Percentiles rank a stretch among this genome's conserved stretches.
Conservation (phyloP, 2,113 vertebrate species). For the Phyllostomus hastatus region DNA sequence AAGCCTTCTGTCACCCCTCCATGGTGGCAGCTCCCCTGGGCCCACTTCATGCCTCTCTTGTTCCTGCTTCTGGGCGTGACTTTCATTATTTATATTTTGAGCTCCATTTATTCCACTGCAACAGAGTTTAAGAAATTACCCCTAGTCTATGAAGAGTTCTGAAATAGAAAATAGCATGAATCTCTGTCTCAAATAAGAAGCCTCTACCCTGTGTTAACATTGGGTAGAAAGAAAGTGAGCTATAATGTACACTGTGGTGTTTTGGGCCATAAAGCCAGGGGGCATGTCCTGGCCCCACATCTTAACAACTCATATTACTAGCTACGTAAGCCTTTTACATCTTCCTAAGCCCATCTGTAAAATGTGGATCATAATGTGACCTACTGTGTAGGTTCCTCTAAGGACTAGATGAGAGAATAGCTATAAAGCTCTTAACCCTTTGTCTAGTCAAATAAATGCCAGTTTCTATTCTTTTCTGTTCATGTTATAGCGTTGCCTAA, state of each 20-base stretch:
- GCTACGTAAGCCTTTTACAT: not conserved
- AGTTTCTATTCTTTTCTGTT: not conserved
- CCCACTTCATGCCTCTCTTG: too few relatives aligned
- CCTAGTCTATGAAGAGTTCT: not conserved
- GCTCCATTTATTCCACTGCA: not conserved
- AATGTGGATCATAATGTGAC: not conserved
- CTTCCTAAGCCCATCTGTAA: not conserved
- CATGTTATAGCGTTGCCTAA: not conserved
- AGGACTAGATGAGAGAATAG: not conserved
- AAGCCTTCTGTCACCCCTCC: not conserved
- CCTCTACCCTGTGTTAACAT: not conserved
- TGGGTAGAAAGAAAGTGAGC: not conserved
- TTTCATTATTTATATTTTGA: not conserved
- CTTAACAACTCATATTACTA: not conserved
- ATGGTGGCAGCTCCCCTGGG: not conserved
- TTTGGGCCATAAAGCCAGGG: not conserved
- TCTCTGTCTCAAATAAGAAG: not conserved
- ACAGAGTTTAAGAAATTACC: not conserved
- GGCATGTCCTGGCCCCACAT: not conserved
- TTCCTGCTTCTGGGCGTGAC: not conserved
- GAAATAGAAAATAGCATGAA: not conserved
- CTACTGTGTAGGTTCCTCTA: not conserved
- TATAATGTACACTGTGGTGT: accelerated
- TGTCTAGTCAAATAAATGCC: not conserved
- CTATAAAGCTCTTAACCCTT: not conserved